A percentile compares a stretch with the other conserved stretches of the same genome.
Evolutionary conservation across 2,888 invertebrate species (phyloP).

Genomic region (Geotrupes spiniger): DNA sequence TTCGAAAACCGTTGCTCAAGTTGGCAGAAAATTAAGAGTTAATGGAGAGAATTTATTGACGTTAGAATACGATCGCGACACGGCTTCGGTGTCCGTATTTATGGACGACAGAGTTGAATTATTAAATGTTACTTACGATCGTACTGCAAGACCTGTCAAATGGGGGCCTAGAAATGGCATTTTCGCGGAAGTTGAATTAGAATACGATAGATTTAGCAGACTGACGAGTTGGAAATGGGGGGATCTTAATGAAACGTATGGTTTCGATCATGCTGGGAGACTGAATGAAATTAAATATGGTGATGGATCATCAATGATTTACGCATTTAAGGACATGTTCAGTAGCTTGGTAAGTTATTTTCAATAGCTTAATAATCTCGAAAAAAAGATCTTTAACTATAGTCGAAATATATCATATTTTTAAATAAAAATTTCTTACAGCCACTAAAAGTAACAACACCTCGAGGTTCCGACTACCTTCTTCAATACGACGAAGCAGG

Average conservation of each 20-base stretch:
- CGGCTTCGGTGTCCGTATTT: conserved; percentile 80
- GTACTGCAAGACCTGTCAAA: conserved; percentile 78
- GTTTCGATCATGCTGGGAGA: conserved; percentile 86
- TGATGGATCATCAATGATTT: conserved; percentile 86
- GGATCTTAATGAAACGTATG: conserved; percentile 83
- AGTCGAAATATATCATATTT: too few relatives aligned
- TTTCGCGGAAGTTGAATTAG: conserved; percentile 85
- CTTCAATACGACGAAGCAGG: conserved; percentile 91
- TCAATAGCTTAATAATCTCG: background rate
- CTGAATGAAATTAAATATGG: conserved; percentile 87
- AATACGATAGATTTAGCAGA: conserved; percentile 88
- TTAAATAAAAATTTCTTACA: conserved; percentile 39
- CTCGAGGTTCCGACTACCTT: conserved; percentile 88
- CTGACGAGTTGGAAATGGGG: conserved; percentile 92
- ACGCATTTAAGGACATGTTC: conserved; percentile 89
- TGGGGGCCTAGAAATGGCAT: conserved; percentile 84
- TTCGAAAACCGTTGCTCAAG: conserved; percentile 73
- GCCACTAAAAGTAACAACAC: conserved; percentile 92
- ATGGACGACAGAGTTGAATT: conserved; percentile 85
- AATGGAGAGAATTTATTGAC: conserved; percentile 91
- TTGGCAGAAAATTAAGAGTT: conserved; percentile 80
- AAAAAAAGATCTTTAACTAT: conserved; percentile 1
- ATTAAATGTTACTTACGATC: conserved; percentile 82
- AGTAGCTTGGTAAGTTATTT: conserved; percentile 64
- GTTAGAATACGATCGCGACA: conserved; percentile 86